Conservation (phyloP, 2,113 vertebrate genomes). For the Bothrops jararaca region DNA sequence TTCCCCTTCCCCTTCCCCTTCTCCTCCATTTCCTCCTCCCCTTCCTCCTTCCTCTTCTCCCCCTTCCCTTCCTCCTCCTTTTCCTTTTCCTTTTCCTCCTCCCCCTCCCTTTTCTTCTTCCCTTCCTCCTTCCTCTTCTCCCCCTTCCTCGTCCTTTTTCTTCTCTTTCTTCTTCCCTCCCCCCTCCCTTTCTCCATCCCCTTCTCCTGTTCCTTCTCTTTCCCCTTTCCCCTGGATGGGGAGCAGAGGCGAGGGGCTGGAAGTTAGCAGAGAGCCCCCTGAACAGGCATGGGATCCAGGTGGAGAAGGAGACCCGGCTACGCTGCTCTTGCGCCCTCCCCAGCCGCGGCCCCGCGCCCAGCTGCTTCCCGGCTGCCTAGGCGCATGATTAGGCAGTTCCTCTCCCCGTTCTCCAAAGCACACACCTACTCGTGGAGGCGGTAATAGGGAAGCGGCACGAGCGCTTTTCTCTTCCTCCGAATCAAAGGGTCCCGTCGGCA, state of each 20-base stretch:
- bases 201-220: neutral
- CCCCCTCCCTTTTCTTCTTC: fast-evolving
- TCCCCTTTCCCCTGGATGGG: neutral
- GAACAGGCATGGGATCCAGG: conserved; percentile 51
- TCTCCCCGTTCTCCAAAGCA: neutral
- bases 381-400: neutral
- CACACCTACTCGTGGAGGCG: conserved; percentile 14
- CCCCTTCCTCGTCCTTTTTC: too few relatives aligned
- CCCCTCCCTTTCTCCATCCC: too few relatives aligned
- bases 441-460: conserved; percentile 45
- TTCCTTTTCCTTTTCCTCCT: fast-evolving
- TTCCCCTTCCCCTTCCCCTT: too few relatives aligned
- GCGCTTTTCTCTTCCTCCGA: conserved; percentile 39
- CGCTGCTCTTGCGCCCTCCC: conserved; percentile 18
- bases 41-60: fast-evolving
- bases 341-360: neutral
- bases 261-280: conserved; percentile 35
- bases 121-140: too few relatives aligned
- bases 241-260: neutral
- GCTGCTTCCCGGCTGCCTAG: neutral
- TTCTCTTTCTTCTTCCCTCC: too few relatives aligned
- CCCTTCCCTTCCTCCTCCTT: fast-evolving
- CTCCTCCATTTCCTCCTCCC: too few relatives aligned
- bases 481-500: conserved; percentile 43
- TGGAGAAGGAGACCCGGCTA: conserved; percentile 29